Base-by-base conservation (phyloP, 2,113 vertebrate genomes). In the Ellobius talpinus region DNA sequence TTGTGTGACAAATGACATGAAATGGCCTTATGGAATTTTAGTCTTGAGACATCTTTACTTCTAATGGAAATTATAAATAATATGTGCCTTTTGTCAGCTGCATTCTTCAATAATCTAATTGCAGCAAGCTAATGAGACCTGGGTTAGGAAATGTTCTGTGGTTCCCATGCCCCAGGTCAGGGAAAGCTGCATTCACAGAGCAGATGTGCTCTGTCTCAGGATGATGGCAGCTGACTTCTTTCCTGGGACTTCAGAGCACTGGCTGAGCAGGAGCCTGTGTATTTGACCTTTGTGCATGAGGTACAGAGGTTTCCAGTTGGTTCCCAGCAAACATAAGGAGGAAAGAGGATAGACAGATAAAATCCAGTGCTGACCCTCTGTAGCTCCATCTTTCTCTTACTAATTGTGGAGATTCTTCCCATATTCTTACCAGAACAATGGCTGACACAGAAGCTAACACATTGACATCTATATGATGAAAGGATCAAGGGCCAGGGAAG, bases 21-120 rank as follows among this genome's bases (percentile, higher is more conserved):
- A 86, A 97, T 73, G 86, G 76, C 90, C 92, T 98, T 96, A 95
- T 77, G 50, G 98, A 97, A 97, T 96, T 97, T 97, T 31, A 96
- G 47, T 89, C 93, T 95, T 94, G 98, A 97, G 77, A 79, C 90
- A 92, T 96, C 97, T 98, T 98, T 97, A 90, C 36, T 74, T 21
- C 88, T 92, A 98, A 93, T 81, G 92, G 93, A 96, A 97, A 91
- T 97, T 47, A 96, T 66, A 98, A 97, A 97, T 98, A 97, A 97
- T 95, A 86, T 0, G 68, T 93, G 93, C 31, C 84, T 98, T 97
- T 98, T 74, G n/a, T 96, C 98, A 98, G 55, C 91, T 10, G 21
- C 93, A 90, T 98, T 98, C 96, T 95, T 98, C 77, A 6, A 29
- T 96, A 97, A 98, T 97, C 95, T 98, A 97, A 98, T 98, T 93